A percentile compares a stretch with the other conserved stretches of the same genome.
Evolutionary conservation across 2,888 invertebrate species (phyloP).

Genomic region (Siphonodentalium dalli): DNA sequence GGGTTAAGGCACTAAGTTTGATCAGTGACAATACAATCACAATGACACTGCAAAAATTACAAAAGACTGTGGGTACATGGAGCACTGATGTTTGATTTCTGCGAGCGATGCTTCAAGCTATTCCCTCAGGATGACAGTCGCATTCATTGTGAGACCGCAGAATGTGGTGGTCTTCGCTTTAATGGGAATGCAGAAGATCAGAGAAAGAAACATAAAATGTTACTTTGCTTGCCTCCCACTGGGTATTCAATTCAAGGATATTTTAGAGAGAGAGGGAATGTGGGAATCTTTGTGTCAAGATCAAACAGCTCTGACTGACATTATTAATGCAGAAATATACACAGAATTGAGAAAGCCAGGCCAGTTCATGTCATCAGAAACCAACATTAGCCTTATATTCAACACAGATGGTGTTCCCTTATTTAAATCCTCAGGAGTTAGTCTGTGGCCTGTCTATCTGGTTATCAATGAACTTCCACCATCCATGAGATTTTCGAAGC

Average conservation of each 20-base stretch:
- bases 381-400: constrained; percentile 6
- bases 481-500: constrained; percentile 2
- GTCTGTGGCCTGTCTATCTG: constrained; percentile 9
- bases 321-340: constrained; percentile 1
- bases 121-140: constrained; percentile 4
- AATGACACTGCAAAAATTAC: not conserved
- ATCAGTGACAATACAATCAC: too few species aligned
- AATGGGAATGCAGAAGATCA: constrained; percentile 5
- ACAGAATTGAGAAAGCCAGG: constrained; percentile 3
- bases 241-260: constrained; percentile 7
- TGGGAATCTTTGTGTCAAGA: not conserved
- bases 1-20: too few species aligned
- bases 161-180: constrained; percentile 7
- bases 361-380: not conserved
- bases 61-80: not conserved
- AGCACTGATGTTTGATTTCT: not conserved
- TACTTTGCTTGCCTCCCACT: constrained; percentile 8
- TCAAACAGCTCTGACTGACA: not conserved
- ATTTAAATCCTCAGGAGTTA: constrained; percentile 6
- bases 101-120: not conserved
- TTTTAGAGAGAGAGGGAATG: constrained; percentile 10
- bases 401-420: constrained; percentile 13
- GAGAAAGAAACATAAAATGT: constrained; percentile 3
- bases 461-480: constrained; percentile 22
- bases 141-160: constrained; percentile 1